These are phyloP conservation scores for Troglohyphantes excavatus DNA, from an alignment of 2,888 invertebrate species.

Conservation along the genomic window DNA sequence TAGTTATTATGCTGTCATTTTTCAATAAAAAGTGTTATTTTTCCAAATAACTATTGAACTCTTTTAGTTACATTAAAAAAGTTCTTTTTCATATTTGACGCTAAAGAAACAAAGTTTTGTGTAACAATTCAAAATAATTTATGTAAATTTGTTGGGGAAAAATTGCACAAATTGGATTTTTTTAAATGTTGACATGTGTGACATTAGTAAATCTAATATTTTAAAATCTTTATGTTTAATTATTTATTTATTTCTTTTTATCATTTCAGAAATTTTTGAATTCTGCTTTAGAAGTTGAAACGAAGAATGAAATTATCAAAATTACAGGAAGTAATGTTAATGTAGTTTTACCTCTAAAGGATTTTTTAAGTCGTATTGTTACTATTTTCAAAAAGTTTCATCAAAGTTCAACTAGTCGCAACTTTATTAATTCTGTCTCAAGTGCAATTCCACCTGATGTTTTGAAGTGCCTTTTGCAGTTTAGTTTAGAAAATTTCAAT, in stretches of 20 bases:
- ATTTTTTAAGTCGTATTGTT: conserved; percentile 9
- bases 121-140: too few species aligned
- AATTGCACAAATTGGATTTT: too few species aligned
- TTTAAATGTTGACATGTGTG: too few species aligned
- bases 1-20: too few species aligned
- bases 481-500: conserved; percentile 41
- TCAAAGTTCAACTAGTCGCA: neutral
- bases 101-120: too few species aligned
- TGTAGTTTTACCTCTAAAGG: conserved; percentile 23
- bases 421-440: conserved; percentile 14
- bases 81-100: too few species aligned
- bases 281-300: conserved; percentile 28
- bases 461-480: conserved; percentile 35
- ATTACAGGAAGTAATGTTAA: neutral
- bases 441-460: conserved; percentile 51
- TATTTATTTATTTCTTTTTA: neutral
- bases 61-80: too few species aligned
- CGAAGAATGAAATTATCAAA: conserved; percentile 32
- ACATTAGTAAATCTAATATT: too few species aligned
- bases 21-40: too few species aligned
- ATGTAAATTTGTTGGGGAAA: too few species aligned
- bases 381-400: conserved; percentile 22
- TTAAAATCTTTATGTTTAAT: too few species aligned
- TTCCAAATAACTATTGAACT: too few species aligned
- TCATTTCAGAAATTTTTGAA: conserved; percentile 29